These are phyloP conservation scores for Xiphydria camelus DNA, from an alignment of 2,888 invertebrate genomes.

Conservation along the genomic window DNA sequence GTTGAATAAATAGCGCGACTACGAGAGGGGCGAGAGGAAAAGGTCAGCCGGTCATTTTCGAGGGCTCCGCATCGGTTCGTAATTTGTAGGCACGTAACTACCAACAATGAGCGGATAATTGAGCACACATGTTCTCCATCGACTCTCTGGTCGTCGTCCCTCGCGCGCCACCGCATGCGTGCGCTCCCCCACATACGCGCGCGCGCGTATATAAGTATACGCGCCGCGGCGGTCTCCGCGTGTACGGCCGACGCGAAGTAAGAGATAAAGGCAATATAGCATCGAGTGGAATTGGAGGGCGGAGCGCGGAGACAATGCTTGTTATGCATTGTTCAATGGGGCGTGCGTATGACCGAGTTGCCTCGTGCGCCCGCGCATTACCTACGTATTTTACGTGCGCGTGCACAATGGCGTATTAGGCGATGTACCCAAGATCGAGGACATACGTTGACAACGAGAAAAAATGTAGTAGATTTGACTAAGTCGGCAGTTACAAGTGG, in stretches of 20 bases:
- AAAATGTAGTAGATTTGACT: no score
- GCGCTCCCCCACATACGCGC: slow-evolving; percentile 14
- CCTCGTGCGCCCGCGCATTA: no score
- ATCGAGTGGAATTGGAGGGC: slow-evolving; percentile 44
- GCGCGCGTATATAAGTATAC: slow-evolving; percentile 18
- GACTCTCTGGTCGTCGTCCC: slow-evolving; percentile 13
- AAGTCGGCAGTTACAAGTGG: no score
- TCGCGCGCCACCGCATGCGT: slow-evolving; percentile 9
- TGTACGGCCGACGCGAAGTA: slow-evolving; percentile 22
- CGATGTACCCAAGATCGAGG: no score
- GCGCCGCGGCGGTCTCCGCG: no score
- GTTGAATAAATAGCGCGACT: no score
- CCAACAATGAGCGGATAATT: slow-evolving; percentile 30
- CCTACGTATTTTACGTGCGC: neutral
- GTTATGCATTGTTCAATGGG: slow-evolving; percentile 47
- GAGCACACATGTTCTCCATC: slow-evolving; percentile 31
- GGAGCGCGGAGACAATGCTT: slow-evolving; percentile 50
- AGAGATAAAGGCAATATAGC: slow-evolving; percentile 46
- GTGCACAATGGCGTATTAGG: slow-evolving; percentile 29
- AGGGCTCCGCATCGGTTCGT: slow-evolving; percentile 15
- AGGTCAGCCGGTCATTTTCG: no score
- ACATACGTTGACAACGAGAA: no score
- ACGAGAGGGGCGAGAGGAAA: no score
- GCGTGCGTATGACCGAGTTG: no score
- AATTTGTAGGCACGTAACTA: slow-evolving; percentile 15